Conservation (phyloP, 2,888 invertebrate genomes). For the Hirtodrosophila histrioides region DNA sequence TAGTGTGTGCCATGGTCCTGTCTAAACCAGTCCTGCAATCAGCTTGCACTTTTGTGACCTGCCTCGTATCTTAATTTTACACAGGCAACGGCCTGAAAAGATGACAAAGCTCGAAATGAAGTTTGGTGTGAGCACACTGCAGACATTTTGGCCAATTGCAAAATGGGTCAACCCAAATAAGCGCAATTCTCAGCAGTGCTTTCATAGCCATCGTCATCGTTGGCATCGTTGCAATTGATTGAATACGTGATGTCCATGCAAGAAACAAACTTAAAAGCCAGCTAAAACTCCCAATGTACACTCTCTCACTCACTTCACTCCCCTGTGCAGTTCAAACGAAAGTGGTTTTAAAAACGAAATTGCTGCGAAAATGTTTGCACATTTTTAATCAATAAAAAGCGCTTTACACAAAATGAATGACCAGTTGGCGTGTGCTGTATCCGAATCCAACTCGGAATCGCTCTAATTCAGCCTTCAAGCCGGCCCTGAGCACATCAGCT, state of each 20-base stretch:
- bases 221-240: conserved; percentile 77
- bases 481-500: conserved; percentile 51
- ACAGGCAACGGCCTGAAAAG: conserved; percentile 32
- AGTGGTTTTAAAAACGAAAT: conserved; percentile 79
- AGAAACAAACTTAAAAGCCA: conserved; percentile 77
- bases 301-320: not conserved
- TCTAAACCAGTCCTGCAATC: conserved; percentile 77
- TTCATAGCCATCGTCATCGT: conserved; percentile 29
- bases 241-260: conserved; percentile 80
- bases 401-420: conserved; percentile 51
- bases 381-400: conserved; percentile 76
- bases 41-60: conserved; percentile 71
- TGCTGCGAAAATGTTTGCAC: conserved; percentile 79
- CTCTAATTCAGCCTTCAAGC: conserved; percentile 39
- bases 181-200: conserved; percentile 52
- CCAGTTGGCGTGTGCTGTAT: conserved; percentile 59
- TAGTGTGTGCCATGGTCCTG: conserved; percentile 24
- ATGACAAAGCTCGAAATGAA: conserved; percentile 41
- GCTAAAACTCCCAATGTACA: conserved; percentile 18
- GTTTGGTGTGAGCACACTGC: conserved; percentile 52
- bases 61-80: conserved; percentile 70
- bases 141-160: conserved; percentile 67
- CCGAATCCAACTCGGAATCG: conserved; percentile 8
- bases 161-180: conserved; percentile 79
- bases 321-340: conserved; percentile 63